These are phyloP conservation scores for Hemitrygon akajei DNA, from an alignment of 2,797 vertebrate genomes.

Conservation along the genomic window DNA sequence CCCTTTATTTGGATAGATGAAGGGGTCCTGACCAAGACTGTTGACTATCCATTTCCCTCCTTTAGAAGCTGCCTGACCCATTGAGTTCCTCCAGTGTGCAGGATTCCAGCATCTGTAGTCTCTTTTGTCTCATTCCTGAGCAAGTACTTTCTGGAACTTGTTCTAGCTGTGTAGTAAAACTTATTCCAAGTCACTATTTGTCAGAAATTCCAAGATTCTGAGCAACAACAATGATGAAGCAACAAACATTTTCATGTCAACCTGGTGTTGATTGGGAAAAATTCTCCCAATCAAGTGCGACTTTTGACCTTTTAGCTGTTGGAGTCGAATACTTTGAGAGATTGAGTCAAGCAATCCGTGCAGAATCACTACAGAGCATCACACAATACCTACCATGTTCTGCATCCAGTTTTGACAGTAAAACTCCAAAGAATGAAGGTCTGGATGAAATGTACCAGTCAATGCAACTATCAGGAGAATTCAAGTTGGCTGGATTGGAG, in stretches of 20 bases:
- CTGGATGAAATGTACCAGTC: not conserved
- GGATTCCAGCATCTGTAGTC: too few species aligned
- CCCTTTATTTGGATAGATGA: too few species aligned
- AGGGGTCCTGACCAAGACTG: too few species aligned
- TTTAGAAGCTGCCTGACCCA: too few species aligned
- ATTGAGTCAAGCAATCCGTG: not conserved
- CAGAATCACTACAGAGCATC: not conserved
- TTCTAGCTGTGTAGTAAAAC: not conserved
- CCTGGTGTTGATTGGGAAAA: not conserved
- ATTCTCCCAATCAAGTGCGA: not conserved
- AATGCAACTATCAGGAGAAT: not conserved
- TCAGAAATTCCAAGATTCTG: not conserved
- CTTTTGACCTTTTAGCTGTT: not conserved
- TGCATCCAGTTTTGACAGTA: not conserved
- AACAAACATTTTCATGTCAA: not conserved
- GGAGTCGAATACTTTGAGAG: not conserved
- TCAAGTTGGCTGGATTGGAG: not conserved
- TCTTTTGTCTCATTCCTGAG: not conserved
- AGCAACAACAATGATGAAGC: not conserved
- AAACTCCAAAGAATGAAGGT: not conserved
- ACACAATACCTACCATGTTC: not conserved
- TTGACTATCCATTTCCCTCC: too few species aligned
- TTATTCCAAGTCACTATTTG: not conserved
- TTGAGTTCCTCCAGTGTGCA: too few species aligned
- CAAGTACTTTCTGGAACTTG: not conserved